phyloP scores from a whole-genome alignment of 2,113 vertebrate genomes.

The Pollachius pollachius region DNA sequence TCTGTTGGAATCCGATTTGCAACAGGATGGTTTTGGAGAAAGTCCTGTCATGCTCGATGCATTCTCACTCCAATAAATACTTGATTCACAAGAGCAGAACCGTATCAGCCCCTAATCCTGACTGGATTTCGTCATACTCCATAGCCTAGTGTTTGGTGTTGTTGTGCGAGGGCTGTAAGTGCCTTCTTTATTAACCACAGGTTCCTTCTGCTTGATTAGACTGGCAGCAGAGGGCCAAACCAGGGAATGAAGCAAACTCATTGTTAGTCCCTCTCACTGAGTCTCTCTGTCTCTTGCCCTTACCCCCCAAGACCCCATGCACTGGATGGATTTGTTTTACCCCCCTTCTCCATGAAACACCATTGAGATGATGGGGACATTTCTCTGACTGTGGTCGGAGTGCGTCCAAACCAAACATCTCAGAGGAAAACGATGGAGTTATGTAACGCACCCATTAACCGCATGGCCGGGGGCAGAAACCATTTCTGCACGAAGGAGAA shows the following conservation, averaged over 20 bases:
- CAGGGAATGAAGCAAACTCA: constrained; percentile 55
- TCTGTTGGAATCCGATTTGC: background rate
- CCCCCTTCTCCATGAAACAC: constrained; percentile 43
- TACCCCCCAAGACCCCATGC: constrained; percentile 24
- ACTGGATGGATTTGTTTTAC: constrained; percentile 58
- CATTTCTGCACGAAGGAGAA: constrained; percentile 30
- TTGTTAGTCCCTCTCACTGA: constrained; percentile 46
- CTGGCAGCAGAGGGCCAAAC: constrained; percentile 43
- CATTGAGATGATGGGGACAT: constrained; percentile 43
- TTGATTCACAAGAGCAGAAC: too few relatives aligned
- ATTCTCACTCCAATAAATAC: too few relatives aligned
- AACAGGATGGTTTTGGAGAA: background rate
- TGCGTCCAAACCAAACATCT: constrained; percentile 48
- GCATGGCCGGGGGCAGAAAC: constrained; percentile 33
- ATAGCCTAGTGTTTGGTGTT: too few relatives aligned
- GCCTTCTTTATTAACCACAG: constrained; percentile 27
- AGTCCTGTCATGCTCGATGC: too few relatives aligned
- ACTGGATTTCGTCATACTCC: too few relatives aligned
- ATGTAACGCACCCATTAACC: constrained; percentile 35
- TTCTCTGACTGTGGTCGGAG: constrained; percentile 35
- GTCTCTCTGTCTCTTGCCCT: constrained; percentile 28
- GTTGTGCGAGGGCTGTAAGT: background rate
- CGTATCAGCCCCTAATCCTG: too few relatives aligned
- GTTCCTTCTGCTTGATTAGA: constrained; percentile 17
- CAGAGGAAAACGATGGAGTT: constrained; percentile 46